Evolutionary conservation across 2,113 vertebrate species (phyloP).

Genomic region (Poicephalus meyeri): DNA sequence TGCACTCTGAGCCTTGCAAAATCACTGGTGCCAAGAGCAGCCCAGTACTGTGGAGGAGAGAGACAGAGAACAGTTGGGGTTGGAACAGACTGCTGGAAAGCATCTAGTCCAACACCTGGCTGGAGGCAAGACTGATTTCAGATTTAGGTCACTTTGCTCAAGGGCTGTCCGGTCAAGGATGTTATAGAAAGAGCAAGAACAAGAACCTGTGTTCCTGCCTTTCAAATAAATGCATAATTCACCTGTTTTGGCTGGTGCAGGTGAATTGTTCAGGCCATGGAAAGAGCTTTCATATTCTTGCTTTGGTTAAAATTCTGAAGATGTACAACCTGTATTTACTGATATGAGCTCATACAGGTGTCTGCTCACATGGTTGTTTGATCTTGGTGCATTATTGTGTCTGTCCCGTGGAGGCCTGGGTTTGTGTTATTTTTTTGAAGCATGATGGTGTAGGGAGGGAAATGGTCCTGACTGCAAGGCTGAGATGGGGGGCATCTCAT

Average conservation of each 20-base stretch:
- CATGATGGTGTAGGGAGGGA: fast-evolving
- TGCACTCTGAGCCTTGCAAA: background rate
- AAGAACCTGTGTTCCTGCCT: background rate
- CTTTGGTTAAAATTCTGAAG: conserved; percentile 6
- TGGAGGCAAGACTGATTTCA: background rate
- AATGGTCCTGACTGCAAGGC: background rate
- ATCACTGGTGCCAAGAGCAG: background rate
- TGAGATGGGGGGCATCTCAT: background rate
- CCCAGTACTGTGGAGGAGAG: fast-evolving
- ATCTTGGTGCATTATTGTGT: background rate
- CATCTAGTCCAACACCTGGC: background rate
- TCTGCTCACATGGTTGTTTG: conserved; percentile 18
- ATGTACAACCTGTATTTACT: conserved; percentile 32
- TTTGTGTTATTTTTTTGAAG: background rate
- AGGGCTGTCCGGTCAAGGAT: background rate
- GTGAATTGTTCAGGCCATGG: background rate
- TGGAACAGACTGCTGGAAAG: background rate
- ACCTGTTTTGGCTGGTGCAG: background rate
- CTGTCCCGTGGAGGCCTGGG: background rate
- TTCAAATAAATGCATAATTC: background rate
- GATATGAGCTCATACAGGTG: conserved; percentile 10
- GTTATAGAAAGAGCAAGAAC: background rate
- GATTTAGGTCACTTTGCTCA: conserved; percentile 23
- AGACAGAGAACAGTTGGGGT: background rate
- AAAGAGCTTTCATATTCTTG: conserved; percentile 1